phyloP scores from a whole-genome alignment of 2,888 invertebrate species.

The Dasypogon diadema region DNA sequence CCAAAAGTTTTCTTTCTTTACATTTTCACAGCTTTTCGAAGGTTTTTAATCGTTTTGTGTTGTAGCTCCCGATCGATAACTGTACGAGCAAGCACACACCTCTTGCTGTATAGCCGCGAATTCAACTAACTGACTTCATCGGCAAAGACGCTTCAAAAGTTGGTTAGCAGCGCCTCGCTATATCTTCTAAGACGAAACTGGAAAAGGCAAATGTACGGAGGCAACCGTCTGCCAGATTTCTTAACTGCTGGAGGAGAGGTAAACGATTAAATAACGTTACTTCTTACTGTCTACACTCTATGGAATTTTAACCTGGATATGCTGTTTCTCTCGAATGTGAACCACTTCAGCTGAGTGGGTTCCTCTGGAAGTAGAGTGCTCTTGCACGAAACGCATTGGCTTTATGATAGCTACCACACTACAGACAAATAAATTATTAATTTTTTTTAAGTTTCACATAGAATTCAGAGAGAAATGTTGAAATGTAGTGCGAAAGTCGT shows the following conservation, averaged over 20 bases:
- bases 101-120: constrained; percentile 18
- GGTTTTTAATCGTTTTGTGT: not conserved
- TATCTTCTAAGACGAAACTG: constrained; percentile 29
- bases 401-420: too few relatives aligned
- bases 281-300: constrained; percentile 20
- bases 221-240: not conserved
- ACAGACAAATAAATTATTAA: too few relatives aligned
- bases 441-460: too few relatives aligned
- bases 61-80: constrained; percentile 8
- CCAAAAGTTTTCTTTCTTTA: constrained; percentile 9
- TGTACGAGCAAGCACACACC: not conserved
- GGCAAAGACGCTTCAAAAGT: constrained; percentile 14
- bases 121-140: constrained; percentile 45
- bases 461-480: too few relatives aligned
- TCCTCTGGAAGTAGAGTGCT: constrained; percentile 22
- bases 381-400: constrained; percentile 14
- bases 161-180: not conserved
- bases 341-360: not conserved
- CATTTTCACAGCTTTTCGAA: not conserved
- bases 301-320: constrained; percentile 28
- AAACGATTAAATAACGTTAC: constrained; percentile 44
- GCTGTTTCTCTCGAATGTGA: not conserved
- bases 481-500: too few relatives aligned
- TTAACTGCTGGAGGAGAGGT: constrained; percentile 29
- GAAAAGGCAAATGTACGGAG: constrained; percentile 21